A percentile compares a stretch with the other conserved stretches of the same genome.
Conservation (phyloP, 1,140 invertebrate genomes). For the Drosophila paulistorum region DNA sequence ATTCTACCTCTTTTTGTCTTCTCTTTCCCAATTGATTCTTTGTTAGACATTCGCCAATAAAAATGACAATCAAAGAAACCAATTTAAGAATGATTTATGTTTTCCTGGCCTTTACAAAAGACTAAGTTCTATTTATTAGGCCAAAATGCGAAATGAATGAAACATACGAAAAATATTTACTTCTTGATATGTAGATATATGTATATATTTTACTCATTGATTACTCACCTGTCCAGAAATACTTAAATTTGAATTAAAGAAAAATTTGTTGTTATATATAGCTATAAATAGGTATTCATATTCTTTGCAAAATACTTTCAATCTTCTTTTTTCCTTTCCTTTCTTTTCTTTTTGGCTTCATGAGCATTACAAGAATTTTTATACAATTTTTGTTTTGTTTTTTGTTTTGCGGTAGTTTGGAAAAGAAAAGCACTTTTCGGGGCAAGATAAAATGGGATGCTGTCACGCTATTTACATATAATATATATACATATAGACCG, state of each 20-base stretch:
- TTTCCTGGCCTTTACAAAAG: too few relatives aligned
- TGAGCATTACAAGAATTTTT: constrained; percentile 50
- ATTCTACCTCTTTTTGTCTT: too few relatives aligned
- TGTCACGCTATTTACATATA: constrained; percentile 26
- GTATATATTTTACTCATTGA: constrained; percentile 22
- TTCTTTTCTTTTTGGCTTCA: constrained; percentile 14
- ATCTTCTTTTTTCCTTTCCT: constrained; percentile 3
- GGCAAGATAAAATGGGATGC: constrained; percentile 19
- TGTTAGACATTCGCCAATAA: too few relatives aligned
- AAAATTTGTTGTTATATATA: constrained; percentile 2
- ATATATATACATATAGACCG: constrained; percentile 28
- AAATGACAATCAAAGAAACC: too few relatives aligned
- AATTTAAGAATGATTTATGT: too few relatives aligned
- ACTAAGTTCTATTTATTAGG: too few relatives aligned
- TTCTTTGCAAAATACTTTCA: constrained; percentile 35
- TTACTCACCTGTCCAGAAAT: constrained; percentile 52
- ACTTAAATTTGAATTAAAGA: constrained; percentile 36
- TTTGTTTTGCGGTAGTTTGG: constrained; percentile 10
- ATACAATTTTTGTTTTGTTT: constrained; percentile 24
- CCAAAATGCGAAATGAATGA: too few relatives aligned
- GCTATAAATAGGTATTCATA: constrained; percentile 48
- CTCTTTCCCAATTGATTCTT: too few relatives aligned
- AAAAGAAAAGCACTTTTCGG: constrained; percentile 22
- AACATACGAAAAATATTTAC: too few relatives aligned
- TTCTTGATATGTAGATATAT: too few relatives aligned